Evolutionary conservation across 2,113 vertebrate species (phyloP).

Genomic region (Aleadryas rufinucha): DNA sequence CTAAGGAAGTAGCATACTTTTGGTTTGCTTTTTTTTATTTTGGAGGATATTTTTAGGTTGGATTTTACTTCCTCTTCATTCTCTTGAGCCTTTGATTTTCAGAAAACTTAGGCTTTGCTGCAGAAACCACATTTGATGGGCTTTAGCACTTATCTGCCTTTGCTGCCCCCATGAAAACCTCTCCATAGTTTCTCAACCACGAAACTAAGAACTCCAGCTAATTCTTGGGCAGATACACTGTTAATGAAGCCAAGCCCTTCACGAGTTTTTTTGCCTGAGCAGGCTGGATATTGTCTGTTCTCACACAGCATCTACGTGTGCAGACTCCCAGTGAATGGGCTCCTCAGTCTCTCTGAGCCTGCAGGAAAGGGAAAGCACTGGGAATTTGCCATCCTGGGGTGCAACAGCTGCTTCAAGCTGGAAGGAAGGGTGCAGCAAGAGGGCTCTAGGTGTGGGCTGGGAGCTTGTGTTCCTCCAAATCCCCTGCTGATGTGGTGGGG

Average conservation of each 20-base stretch:
- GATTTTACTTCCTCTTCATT: neutral
- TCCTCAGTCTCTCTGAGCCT: neutral
- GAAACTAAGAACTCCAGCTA: neutral
- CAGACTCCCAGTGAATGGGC: neutral
- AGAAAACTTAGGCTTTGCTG: neutral
- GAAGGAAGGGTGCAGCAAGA: neutral
- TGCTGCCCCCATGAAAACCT: neutral
- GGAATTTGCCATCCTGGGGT: neutral
- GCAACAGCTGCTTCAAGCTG: neutral
- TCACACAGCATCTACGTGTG: neutral
- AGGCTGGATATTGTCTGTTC: neutral
- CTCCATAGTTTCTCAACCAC: neutral
- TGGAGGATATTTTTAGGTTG: neutral
- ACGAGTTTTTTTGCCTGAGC: neutral
- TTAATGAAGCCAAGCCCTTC: neutral
- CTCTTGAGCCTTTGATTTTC: neutral
- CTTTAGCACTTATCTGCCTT: neutral
- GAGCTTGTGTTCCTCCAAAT: neutral
- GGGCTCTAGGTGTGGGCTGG: neutral
- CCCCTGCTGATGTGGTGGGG: neutral
- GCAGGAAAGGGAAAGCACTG: neutral
- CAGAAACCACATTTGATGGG: neutral
- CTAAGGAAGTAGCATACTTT: neutral
- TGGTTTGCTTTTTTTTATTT: neutral
- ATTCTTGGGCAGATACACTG: neutral